Evolutionary conservation across 2,113 vertebrate genomes (phyloP), one percentile per base, ranked within the genome.

Genomic region (Alethe castanea): DNA sequence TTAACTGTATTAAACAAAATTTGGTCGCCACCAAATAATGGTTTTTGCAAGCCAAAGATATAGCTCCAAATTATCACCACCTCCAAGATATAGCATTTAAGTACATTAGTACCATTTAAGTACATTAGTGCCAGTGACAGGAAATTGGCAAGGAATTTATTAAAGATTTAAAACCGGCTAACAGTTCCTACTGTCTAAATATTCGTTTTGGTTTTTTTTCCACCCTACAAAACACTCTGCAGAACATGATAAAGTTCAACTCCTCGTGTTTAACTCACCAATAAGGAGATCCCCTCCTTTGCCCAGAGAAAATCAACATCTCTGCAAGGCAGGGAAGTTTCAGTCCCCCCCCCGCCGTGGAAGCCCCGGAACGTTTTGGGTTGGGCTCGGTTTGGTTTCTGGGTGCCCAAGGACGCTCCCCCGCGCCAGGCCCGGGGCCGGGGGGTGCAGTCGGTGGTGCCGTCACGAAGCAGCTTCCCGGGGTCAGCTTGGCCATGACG

Each of bases 231-330:
- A 35, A 19, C 1, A 42, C 2, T 19, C 65, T 85, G 40, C 25
- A 33, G 20, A 67, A 26, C 18, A 2, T 4, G 17, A 19, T 19
- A 2, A 89, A 79, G 62, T 72, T 42, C 25, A 35, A 2, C n/a
- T 45, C 54, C 29, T 36, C 11, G 28, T 4, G n/a, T 45, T 45
- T 36, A 64, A 95, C 86, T 97, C 95, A 91, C 93, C 93, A 5
- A 52, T 0, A 19, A 25, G 48, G 69, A 50, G 23, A 20, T 14
- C 4, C 4, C 29, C 29, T 82, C 19, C 28, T n/a, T 0, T 25
- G 9, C 86, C 44, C 64, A 14, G 12, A 31, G 19, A n/a, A 52
- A 35, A 64, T 0, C 20, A 44, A 0, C 2, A 12, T 2, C 45
- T 16, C 53, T 52, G 26, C 59, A 2, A 10, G 45, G 60, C 61